Percentiles rank a stretch among this genome's conserved stretches.
These are phyloP conservation scores for Ypsolopha sequella DNA, from an alignment of 2,888 invertebrate genomes.

Conservation along the genomic window DNA sequence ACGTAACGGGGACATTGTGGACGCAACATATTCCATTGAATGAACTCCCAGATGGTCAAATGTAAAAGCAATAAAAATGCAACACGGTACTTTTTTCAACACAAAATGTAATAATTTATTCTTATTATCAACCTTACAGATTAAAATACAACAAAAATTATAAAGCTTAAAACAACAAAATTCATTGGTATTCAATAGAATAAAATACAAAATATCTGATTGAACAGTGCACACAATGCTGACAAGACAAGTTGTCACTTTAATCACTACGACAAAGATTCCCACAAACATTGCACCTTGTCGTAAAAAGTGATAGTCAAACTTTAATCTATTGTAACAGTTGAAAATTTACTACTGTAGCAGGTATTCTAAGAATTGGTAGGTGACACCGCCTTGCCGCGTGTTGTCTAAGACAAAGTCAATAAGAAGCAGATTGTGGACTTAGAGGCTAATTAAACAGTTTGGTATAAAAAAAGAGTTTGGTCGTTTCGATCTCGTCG, in stretches of 20 bases:
- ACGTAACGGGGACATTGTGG: neutral
- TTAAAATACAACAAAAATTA: too few species aligned
- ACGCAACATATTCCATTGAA: neutral
- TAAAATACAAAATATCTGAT: neutral
- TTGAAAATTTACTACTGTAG: slow-evolving; percentile 13
- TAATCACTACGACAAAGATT: neutral
- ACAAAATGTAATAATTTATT: too few species aligned
- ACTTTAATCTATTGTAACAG: neutral
- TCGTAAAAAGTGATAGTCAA: slow-evolving; percentile 2
- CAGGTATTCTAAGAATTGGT: slow-evolving; percentile 30
- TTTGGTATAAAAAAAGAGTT: neutral
- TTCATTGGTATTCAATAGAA: neutral
- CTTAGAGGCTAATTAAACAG: slow-evolving; percentile 4
- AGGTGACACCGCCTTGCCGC: slow-evolving; percentile 10
- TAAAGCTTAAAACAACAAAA: too few species aligned
- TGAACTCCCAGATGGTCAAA: too few species aligned
- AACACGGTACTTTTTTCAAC: too few species aligned
- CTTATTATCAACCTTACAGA: too few species aligned
- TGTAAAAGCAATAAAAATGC: too few species aligned
- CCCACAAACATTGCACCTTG: slow-evolving; percentile 2
- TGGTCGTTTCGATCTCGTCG: slow-evolving; percentile 1
- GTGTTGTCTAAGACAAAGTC: slow-evolving; percentile 1
- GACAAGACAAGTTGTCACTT: neutral
- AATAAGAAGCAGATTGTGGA: neutral
- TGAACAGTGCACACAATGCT: neutral